phyloP scores from a whole-genome alignment of 37 sponge, comb jelly and placozoan genomes.

The Spongia lamella region DNA sequence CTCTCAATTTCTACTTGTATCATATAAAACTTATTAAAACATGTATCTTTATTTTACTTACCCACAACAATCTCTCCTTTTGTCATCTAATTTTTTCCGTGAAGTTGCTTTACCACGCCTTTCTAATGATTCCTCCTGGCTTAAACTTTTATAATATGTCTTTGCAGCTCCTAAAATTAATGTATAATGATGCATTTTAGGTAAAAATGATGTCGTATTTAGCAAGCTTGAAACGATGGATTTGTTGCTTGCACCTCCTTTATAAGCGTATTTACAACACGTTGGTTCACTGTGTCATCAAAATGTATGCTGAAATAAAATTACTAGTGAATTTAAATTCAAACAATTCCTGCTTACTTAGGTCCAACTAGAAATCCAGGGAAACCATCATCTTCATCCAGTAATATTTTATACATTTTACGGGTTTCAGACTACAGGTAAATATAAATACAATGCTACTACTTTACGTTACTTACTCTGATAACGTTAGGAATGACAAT shows the following conservation, averaged over 20 bases:
- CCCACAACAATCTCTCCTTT: slow-evolving; percentile 1
- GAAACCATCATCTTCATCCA: slow-evolving; percentile 40
- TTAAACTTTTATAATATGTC: background rate
- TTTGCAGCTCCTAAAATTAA: background rate
- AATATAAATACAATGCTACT: background rate
- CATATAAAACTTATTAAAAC: too few relatives aligned
- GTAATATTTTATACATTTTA: slow-evolving; percentile 10
- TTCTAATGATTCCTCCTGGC: background rate
- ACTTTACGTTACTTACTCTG: background rate
- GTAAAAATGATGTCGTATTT: slow-evolving; percentile 16
- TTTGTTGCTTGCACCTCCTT: slow-evolving; percentile 12
- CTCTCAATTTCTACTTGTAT: background rate
- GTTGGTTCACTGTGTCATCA: background rate
- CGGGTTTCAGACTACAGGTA: slow-evolving; percentile 27
- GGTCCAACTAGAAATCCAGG: slow-evolving; percentile 28
- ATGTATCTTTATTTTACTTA: background rate
- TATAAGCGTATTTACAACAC: slow-evolving; percentile 2
- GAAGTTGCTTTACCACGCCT: background rate
- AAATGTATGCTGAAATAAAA: too few relatives aligned
- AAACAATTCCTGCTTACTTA: slow-evolving; percentile 5
- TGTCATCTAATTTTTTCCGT: background rate
- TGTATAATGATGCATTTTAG: background rate
- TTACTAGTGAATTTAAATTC: background rate
- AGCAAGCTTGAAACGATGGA: background rate
- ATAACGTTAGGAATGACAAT: slow-evolving; percentile 10